Percentiles rank a stretch among this genome's conserved stretches.
These are phyloP conservation scores for Nyctalus aviator DNA, from an alignment of 2,797 vertebrate genomes.

Conservation along the genomic window DNA sequence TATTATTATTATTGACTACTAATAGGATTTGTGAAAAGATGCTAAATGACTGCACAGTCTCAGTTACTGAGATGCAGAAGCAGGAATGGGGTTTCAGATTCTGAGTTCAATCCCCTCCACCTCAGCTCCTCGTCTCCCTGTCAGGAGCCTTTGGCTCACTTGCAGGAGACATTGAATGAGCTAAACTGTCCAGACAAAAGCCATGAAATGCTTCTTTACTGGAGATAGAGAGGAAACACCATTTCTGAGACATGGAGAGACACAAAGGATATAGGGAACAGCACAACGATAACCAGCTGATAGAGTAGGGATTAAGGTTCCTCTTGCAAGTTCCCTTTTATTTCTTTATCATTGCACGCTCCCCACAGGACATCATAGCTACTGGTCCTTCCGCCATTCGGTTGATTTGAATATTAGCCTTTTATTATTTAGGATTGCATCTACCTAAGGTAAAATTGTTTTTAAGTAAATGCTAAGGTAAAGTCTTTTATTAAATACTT, in stretches of 20 bases:
- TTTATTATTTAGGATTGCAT: background rate
- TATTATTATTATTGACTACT: background rate
- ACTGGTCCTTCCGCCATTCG: no score
- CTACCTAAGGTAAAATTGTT: background rate
- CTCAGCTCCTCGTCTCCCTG: background rate
- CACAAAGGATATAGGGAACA: background rate
- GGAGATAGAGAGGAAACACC: background rate
- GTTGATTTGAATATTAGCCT: no score
- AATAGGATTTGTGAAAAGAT: background rate
- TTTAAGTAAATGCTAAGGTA: background rate
- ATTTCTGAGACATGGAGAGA: conserved; percentile 40
- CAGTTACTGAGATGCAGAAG: background rate
- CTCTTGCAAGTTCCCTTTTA: background rate
- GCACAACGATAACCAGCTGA: background rate
- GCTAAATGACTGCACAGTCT: background rate
- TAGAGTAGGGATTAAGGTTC: background rate
- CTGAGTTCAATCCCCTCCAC: background rate
- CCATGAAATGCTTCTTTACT: conserved; percentile 53
- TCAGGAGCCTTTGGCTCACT: background rate
- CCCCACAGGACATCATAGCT: background rate
- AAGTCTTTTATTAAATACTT: background rate
- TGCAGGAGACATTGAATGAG: conserved; percentile 29
- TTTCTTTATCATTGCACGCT: background rate
- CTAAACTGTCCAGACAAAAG: background rate
- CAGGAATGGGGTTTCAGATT: background rate